These are phyloP conservation scores for Xestia xanthographa DNA, from an alignment of 2,888 invertebrate species.

Conservation along the genomic window DNA sequence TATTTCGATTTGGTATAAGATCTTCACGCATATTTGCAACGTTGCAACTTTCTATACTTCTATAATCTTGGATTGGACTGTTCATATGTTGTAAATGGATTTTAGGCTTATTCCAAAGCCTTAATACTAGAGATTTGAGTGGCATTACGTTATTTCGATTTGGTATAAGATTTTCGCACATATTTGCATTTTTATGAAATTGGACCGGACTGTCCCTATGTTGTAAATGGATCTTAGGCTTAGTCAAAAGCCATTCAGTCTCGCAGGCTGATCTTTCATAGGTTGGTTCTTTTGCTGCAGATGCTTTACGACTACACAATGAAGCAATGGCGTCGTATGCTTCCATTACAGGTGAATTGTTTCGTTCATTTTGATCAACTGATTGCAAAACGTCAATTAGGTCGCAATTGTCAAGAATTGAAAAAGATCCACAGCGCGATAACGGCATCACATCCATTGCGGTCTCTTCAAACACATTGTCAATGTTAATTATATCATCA, in stretches of 20 bases:
- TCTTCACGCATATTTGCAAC: neutral
- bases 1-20: conserved; percentile 2
- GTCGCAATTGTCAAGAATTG: conserved; percentile 58
- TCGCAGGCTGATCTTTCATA: conserved; percentile 31
- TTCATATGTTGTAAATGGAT: conserved; percentile 29
- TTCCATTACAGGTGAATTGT: conserved; percentile 79
- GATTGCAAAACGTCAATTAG: conserved; percentile 34
- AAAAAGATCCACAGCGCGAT: conserved; percentile 62
- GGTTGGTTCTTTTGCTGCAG: conserved; percentile 2
- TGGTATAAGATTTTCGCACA: neutral
- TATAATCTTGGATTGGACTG: conserved; percentile 8
- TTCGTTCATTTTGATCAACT: conserved; percentile 29
- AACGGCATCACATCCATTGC: conserved; percentile 22
- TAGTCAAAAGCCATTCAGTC: conserved; percentile 61
- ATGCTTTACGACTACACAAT: neutral
- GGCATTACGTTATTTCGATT: conserved; percentile 32
- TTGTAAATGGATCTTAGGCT: conserved; percentile 33
- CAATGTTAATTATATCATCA: conserved; percentile 32
- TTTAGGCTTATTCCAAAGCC: conserved; percentile 57
- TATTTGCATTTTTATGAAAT: conserved; percentile 2
- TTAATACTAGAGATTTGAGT: conserved; percentile 55
- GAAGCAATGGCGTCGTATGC: conserved; percentile 71
- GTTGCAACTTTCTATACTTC: conserved; percentile 3
- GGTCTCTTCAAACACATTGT: conserved; percentile 24
- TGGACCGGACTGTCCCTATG: conserved; percentile 9